These are phyloP conservation scores for Spea bombifrons DNA, from an alignment of 2,113 vertebrate species.

Conservation along the genomic window DNA sequence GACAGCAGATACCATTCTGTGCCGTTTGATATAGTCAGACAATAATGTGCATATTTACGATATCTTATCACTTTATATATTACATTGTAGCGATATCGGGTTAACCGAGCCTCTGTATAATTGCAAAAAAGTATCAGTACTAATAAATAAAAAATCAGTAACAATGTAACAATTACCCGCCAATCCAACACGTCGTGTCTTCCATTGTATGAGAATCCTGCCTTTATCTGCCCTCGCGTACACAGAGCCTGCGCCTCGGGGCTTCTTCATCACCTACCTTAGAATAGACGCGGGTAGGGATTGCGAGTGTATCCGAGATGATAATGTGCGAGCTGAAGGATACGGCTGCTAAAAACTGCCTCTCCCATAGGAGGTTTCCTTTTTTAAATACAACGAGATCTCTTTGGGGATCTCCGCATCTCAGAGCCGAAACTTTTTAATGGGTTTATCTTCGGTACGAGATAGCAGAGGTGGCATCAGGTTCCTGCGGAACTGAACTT, in stretches of 20 bases:
- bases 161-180: too few relatives aligned
- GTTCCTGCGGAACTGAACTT: neutral
- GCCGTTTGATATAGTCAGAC: too few relatives aligned
- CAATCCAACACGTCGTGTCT: too few relatives aligned
- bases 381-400: neutral
- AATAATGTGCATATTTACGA: too few relatives aligned
- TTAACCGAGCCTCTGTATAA: too few relatives aligned
- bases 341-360: conserved; percentile 7
- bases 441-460: conserved; percentile 2
- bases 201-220: neutral
- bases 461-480: neutral
- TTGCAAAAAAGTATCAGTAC: too few relatives aligned
- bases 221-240: conserved; percentile 21
- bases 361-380: conserved; percentile 23
- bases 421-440: conserved; percentile 18
- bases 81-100: too few relatives aligned
- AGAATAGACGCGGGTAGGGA: conserved; percentile 14
- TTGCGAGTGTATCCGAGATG: neutral
- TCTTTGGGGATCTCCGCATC: conserved; percentile 9
- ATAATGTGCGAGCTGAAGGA: neutral
- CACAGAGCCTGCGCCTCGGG: conserved; percentile 18
- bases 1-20: too few relatives aligned
- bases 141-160: too few relatives aligned
- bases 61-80: too few relatives aligned
- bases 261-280: conserved; percentile 20